These are phyloP conservation scores for Pentamera pediparva DNA, from an alignment of 53 echinoderm and acorn worm genomes.

Conservation along the genomic window DNA sequence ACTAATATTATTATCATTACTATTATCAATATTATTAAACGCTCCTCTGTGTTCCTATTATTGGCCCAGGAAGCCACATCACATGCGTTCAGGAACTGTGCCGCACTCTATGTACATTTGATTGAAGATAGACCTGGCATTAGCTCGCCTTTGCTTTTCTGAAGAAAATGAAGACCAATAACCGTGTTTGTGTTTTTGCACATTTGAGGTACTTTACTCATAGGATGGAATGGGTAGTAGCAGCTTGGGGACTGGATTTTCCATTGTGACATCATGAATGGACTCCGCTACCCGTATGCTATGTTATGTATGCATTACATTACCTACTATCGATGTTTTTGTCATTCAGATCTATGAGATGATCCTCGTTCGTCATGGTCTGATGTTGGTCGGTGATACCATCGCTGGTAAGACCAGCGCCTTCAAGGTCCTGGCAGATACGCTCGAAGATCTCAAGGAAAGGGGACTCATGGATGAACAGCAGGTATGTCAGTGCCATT, in stretches of 20 bases:
- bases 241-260: too few species aligned
- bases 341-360: slow-evolving; percentile 84
- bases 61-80: too few species aligned
- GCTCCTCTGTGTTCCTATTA: too few species aligned
- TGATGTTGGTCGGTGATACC: slow-evolving; percentile 98
- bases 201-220: background rate
- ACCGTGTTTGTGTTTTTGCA: background rate
- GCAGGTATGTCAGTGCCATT: slow-evolving; percentile 50
- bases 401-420: slow-evolving; percentile 90
- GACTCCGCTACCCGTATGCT: background rate
- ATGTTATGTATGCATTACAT: background rate
- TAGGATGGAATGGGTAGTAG: too few species aligned
- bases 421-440: slow-evolving; percentile 71
- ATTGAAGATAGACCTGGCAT: too few species aligned
- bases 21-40: too few species aligned
- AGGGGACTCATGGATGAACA: slow-evolving; percentile 82
- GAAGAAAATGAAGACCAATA: background rate
- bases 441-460: slow-evolving; percentile 66
- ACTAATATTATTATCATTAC: too few species aligned
- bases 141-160: background rate
- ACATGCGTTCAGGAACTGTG: too few species aligned
- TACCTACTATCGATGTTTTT: background rate
- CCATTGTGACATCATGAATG: too few species aligned
- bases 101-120: too few species aligned
- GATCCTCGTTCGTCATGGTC: slow-evolving; percentile 94